Evolutionary conservation across 2,888 invertebrate genomes (phyloP).

Genomic region (Toxonevra muliebris): DNA sequence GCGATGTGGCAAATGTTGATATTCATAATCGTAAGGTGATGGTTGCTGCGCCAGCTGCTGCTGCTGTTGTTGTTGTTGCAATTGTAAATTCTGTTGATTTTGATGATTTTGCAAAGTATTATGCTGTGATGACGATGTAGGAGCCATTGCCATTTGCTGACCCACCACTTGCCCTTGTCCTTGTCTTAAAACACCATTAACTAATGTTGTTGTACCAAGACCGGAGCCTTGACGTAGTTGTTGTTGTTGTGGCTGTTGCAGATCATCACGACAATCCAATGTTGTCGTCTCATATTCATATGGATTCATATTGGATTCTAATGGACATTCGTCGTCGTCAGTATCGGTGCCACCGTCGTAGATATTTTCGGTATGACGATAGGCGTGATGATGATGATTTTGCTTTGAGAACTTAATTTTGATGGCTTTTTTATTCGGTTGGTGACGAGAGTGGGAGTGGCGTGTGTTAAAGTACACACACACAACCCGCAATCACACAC

Average conservation of each 20-base stretch:
- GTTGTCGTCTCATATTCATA: conserved; percentile 66
- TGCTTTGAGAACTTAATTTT: conserved; percentile 64
- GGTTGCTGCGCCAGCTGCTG: conserved; percentile 47
- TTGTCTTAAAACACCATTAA: not conserved
- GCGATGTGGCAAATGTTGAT: conserved; percentile 62
- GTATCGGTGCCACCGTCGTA: conserved; percentile 64
- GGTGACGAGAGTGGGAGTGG: not conserved
- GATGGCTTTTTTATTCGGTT: conserved; percentile 48
- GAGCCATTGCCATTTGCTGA: conserved; percentile 22
- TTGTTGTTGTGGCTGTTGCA: conserved; percentile 51
- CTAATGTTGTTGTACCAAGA: conserved; percentile 34
- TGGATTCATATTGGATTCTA: conserved; percentile 64
- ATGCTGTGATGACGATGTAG: conserved; percentile 42
- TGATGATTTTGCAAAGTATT: conserved; percentile 58
- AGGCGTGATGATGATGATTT: conserved; percentile 56
- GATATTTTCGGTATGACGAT: conserved; percentile 62
- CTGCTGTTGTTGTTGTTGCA: conserved; percentile 47
- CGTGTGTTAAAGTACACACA: conserved; percentile 12
- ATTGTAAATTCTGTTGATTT: conserved; percentile 58
- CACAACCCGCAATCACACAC: conserved; percentile 8
- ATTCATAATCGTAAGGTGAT: conserved; percentile 62
- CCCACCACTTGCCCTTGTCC: not conserved
- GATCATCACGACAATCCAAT: conserved; percentile 64
- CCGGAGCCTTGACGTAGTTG: conserved; percentile 51
- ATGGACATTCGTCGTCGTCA: conserved; percentile 64